Conservation (phyloP, 1,140 invertebrate species). For the Drosophila miranda region DNA sequence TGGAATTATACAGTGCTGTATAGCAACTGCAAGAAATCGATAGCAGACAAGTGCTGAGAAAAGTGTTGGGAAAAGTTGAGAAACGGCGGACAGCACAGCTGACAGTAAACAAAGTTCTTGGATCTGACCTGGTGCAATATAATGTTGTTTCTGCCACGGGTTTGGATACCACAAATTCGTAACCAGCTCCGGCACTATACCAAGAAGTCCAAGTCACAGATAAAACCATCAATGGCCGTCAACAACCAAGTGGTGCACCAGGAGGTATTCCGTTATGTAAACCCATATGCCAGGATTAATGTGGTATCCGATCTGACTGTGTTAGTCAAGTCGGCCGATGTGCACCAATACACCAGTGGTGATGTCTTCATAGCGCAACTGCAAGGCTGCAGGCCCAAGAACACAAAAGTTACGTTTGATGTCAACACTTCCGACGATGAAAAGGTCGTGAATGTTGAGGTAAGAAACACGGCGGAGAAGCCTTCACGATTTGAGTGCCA, state of each 20-base stretch:
- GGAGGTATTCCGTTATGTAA: constrained; percentile 69
- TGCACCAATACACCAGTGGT: constrained; percentile 62
- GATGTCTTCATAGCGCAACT: constrained; percentile 69
- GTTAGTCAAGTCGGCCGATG: constrained; percentile 56
- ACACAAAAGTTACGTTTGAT: constrained; percentile 53
- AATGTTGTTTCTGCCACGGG: constrained; percentile 55
- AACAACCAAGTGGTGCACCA: constrained; percentile 61
- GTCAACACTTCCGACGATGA: constrained; percentile 56
- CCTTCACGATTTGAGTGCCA: constrained; percentile 45
- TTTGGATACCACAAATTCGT: constrained; percentile 28
- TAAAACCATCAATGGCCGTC: constrained; percentile 9
- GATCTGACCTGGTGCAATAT: constrained; percentile 19
- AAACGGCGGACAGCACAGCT: constrained; percentile 25
- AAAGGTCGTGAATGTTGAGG: constrained; percentile 54
- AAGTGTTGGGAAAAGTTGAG: no score
- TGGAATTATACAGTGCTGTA: constrained; percentile 40
- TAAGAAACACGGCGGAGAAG: constrained; percentile 43
- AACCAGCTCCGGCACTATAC: constrained; percentile 44
- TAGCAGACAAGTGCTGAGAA: no score
- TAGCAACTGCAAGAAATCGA: no score
- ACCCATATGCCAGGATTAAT: constrained; percentile 68
- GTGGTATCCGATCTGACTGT: constrained; percentile 60
- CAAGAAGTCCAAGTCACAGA: constrained; percentile 35
- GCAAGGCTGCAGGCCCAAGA: constrained; percentile 44
- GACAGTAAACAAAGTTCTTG: constrained; percentile 46